Conservation (phyloP, 2,888 invertebrate species). For the Rosalia funebris region DNA sequence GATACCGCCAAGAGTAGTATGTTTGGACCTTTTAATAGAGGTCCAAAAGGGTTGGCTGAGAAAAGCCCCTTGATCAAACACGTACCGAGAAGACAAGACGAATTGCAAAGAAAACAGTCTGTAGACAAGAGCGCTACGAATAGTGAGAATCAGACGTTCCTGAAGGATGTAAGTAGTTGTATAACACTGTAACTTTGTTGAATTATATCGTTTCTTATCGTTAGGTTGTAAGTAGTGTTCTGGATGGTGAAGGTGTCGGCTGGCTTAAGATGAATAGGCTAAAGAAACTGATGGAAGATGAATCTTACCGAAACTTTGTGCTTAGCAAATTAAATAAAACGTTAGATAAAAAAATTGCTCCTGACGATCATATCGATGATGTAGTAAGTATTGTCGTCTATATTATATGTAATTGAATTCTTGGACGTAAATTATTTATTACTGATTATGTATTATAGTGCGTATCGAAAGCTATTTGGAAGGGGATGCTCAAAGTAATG, state of each 20-base stretch:
- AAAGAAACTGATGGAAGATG: constrained; percentile 98
- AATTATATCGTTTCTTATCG: constrained; percentile 31
- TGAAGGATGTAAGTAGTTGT: constrained; percentile 80
- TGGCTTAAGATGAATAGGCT: constrained; percentile 94
- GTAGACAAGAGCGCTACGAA: constrained; percentile 80
- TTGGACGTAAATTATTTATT: too few relatives aligned
- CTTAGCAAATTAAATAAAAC: constrained; percentile 95
- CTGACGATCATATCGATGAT: constrained; percentile 97
- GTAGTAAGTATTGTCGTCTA: constrained; percentile 88
- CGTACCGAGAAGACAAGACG: constrained; percentile 74
- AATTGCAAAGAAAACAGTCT: constrained; percentile 74
- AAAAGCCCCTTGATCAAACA: constrained; percentile 90
- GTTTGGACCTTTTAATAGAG: constrained; percentile 81
- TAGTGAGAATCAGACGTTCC: constrained; percentile 91
- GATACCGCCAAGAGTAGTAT: constrained; percentile 65
- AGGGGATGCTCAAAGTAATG: constrained; percentile 94
- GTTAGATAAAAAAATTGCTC: constrained; percentile 90
- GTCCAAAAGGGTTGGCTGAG: constrained; percentile 86
- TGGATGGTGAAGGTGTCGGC: constrained; percentile 94
- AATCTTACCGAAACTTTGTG: constrained; percentile 95
- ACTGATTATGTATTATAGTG: constrained; percentile 69
- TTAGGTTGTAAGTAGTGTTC: constrained; percentile 81
- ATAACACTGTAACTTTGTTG: neutral
- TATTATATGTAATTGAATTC: too few relatives aligned
- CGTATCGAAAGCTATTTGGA: constrained; percentile 90